phyloP scores from a whole-genome alignment of 1,140 invertebrate genomes.

The Holotrichia oblita region DNA sequence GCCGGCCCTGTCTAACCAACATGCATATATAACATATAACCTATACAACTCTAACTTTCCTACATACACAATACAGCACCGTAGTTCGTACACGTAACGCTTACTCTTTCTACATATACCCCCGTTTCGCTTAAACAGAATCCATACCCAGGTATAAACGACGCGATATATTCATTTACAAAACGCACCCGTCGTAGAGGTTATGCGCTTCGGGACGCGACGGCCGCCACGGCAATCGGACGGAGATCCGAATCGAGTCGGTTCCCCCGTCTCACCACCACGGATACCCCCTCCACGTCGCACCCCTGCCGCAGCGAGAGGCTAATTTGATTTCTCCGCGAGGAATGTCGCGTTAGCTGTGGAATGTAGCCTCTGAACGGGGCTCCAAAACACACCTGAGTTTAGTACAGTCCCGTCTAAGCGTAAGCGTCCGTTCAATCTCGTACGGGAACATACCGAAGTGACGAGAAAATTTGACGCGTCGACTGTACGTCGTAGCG shows the following conservation, averaged over 20 bases:
- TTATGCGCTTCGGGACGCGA: background rate
- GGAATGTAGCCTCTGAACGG: slow-evolving; percentile 59
- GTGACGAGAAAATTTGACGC: slow-evolving; percentile 45
- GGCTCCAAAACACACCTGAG: slow-evolving; percentile 60
- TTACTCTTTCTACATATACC: no score
- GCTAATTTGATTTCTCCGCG: slow-evolving; percentile 57
- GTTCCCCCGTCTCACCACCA: background rate
- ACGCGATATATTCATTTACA: background rate
- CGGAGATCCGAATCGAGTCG: background rate
- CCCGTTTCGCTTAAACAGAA: background rate
- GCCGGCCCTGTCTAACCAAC: no score
- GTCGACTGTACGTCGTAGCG: slow-evolving; percentile 51
- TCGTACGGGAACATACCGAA: no score
- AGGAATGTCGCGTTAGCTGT: slow-evolving; percentile 56
- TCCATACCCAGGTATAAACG: background rate
- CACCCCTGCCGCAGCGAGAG: no score
- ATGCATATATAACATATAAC: no score
- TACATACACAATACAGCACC: no score
- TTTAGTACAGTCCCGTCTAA: slow-evolving; percentile 52
- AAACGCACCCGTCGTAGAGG: slow-evolving; percentile 20
- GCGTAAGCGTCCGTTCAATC: slow-evolving; percentile 22
- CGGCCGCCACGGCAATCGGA: background rate
- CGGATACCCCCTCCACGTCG: slow-evolving; percentile 9
- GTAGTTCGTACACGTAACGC: no score
- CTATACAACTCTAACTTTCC: no score